A percentile compares a stretch with the other conserved stretches of the same genome.
phyloP scores from a whole-genome alignment of 2,797 vertebrate species.

The Prionace glauca region DNA sequence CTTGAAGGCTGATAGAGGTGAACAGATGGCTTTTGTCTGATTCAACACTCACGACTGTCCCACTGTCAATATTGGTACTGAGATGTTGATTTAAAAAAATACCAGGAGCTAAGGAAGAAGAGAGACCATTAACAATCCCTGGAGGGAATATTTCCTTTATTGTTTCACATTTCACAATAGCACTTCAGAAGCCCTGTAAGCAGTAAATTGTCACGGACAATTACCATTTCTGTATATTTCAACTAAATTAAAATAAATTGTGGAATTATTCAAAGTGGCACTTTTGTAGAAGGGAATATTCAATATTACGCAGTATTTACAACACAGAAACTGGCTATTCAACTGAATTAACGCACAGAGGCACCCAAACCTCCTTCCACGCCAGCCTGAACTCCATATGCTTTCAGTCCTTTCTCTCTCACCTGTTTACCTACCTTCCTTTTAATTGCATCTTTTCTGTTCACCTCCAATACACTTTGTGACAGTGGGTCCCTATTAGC shows the following conservation, averaged over 20 bases:
- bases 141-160: neutral
- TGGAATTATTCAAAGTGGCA: neutral
- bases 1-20: slow-evolving; percentile 25
- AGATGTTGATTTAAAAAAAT: slow-evolving; percentile 6
- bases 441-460: neutral
- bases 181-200: neutral
- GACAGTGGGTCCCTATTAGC: too few relatives aligned
- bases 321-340: neutral
- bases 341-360: too few relatives aligned
- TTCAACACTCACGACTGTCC: neutral
- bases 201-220: neutral
- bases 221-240: neutral
- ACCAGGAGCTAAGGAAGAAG: neutral
- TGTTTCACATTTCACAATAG: neutral
- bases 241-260: slow-evolving; percentile 2
- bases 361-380: neutral
- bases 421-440: neutral
- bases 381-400: too few relatives aligned
- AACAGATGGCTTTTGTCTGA: slow-evolving; percentile 26
- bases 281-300: neutral
- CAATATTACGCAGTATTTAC: neutral
- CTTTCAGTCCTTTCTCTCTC: neutral
- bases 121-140: neutral
- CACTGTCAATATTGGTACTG: slow-evolving; percentile 6
- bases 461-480: neutral